phyloP scores from a whole-genome alignment of 2,888 invertebrate genomes.

The Monopis laevigella region DNA sequence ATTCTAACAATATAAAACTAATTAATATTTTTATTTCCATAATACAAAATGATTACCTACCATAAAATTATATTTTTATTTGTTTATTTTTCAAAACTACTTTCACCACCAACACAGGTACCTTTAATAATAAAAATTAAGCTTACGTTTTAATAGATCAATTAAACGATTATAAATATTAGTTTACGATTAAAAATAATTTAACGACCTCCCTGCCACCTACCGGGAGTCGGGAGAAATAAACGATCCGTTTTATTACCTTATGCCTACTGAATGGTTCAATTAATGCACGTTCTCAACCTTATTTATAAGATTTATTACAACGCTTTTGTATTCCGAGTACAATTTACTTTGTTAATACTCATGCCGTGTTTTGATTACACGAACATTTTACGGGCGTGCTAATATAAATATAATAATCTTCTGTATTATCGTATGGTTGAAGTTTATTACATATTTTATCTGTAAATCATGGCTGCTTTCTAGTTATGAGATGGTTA shows the following conservation, averaged over 20 bases:
- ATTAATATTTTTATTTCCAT: too few relatives aligned
- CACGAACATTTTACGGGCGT: too few relatives aligned
- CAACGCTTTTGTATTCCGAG: neutral
- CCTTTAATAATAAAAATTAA: conserved; percentile 12
- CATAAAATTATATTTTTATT: too few relatives aligned
- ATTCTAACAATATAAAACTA: too few relatives aligned
- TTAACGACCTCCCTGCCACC: conserved; percentile 18
- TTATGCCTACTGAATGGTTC: conserved; percentile 11
- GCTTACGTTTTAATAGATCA: conserved; percentile 27
- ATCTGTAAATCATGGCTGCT: too few relatives aligned
- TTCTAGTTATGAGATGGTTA: too few relatives aligned
- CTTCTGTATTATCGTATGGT: too few relatives aligned
- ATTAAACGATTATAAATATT: conserved; percentile 26
- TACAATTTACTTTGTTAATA: neutral
- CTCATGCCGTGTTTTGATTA: too few relatives aligned
- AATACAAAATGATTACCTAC: too few relatives aligned
- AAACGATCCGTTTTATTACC: conserved; percentile 15
- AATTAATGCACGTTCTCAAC: conserved; percentile 11
- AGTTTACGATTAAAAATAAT: conserved; percentile 24
- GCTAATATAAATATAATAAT: too few relatives aligned
- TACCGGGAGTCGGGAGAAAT: conserved; percentile 17
- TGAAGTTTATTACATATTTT: too few relatives aligned
- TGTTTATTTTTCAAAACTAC: too few relatives aligned
- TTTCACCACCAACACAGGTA: neutral
- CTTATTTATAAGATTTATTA: conserved; percentile 10